A percentile compares a stretch with the other conserved stretches of the same genome.
Evolutionary conservation across 53 echinoderm and acorn worm species (phyloP).

Genomic region (Mesocentrotus franciscanus): DNA sequence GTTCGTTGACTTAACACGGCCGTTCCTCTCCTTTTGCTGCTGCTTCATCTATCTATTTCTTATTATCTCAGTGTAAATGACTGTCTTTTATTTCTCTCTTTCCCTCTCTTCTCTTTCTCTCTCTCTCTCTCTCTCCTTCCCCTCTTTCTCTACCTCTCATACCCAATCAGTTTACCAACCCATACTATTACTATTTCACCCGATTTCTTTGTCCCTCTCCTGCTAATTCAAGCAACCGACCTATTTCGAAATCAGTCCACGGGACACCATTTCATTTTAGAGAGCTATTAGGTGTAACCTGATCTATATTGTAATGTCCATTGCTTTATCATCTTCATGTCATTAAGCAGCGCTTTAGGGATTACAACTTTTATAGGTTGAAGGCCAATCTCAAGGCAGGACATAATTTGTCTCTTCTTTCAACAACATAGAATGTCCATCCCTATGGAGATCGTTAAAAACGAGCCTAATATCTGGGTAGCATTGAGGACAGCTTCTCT

Average conservation of each 20-base stretch:
- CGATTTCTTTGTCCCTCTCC: background rate
- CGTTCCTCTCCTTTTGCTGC: no score
- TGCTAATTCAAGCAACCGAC: background rate
- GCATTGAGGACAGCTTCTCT: background rate
- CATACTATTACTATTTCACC: background rate
- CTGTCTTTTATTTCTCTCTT: background rate
- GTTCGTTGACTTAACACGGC: no score
- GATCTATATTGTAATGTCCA: background rate
- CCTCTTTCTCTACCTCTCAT: background rate
- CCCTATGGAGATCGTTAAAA: background rate
- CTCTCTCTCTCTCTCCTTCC: no score
- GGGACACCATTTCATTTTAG: background rate
- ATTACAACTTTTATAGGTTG: background rate
- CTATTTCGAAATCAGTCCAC: background rate
- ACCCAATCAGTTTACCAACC: background rate
- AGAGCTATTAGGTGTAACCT: background rate
- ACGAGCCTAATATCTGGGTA: background rate
- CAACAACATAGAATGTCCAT: constrained; percentile 6
- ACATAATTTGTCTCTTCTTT: background rate
- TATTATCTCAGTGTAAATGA: no score
- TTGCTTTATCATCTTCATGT: background rate
- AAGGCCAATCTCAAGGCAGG: background rate
- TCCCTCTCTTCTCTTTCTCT: background rate
- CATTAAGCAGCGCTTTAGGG: background rate
- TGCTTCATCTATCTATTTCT: no score